Conservation (phyloP, 2,797 vertebrate genomes). For the Pangasius macronema region DNA sequence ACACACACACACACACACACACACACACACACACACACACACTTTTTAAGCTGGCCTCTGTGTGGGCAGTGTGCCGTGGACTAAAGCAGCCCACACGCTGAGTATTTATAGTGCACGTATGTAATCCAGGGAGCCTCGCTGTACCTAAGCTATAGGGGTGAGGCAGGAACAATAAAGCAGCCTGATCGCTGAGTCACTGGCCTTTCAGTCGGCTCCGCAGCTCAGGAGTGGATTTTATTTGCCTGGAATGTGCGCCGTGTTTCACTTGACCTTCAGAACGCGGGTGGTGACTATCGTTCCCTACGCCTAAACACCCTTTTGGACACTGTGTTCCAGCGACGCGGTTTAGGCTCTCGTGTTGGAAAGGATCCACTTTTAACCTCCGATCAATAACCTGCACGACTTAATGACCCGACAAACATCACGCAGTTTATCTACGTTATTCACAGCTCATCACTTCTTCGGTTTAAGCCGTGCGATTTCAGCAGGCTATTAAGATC, state of each 20-base stretch:
- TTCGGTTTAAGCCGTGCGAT: background rate
- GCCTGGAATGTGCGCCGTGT: constrained; percentile 30
- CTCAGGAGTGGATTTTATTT: constrained; percentile 45
- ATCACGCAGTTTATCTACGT: background rate
- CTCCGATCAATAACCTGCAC: background rate
- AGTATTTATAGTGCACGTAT: constrained; percentile 71
- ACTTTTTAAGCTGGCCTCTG: constrained; percentile 23
- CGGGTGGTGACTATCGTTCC: constrained; percentile 32
- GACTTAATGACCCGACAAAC: background rate
- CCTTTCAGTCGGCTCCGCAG: constrained; percentile 29
- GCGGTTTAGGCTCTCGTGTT: background rate
- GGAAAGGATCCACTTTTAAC: background rate
- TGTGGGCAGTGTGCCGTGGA: constrained; percentile 61
- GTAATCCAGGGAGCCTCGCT: constrained; percentile 48
- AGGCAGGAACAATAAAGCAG: constrained; percentile 47
- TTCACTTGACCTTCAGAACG: constrained; percentile 47
- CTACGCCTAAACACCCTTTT: background rate
- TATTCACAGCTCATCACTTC: background rate
- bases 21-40: background rate
- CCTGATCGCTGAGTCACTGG: constrained; percentile 45
- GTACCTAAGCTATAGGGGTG: constrained; percentile 50
- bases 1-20: background rate
- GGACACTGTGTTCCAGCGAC: background rate
- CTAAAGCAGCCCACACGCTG: constrained; percentile 70
- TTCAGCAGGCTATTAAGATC: background rate